A percentile compares a stretch with the other conserved stretches of the same genome.
Conservation (phyloP, 35 echinoderm and acorn worm genomes). For the Diadema setosum region DNA sequence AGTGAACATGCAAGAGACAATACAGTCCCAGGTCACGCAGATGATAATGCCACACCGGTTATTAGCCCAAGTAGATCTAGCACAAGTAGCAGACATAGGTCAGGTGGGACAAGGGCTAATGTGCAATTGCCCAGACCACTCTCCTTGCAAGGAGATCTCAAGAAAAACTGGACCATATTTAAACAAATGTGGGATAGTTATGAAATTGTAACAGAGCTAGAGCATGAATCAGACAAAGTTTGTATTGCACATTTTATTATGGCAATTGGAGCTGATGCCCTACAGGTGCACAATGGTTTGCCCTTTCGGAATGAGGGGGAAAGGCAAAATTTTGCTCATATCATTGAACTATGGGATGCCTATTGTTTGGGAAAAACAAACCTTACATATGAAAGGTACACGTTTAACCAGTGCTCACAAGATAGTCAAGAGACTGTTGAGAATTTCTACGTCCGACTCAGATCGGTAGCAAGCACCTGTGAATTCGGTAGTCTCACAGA, state of each 20-base stretch:
- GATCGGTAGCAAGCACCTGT: conserved; percentile 47
- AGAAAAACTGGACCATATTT: conserved; percentile 70
- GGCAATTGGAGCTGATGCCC: conserved; percentile 48
- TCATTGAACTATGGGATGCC: conserved; percentile 39
- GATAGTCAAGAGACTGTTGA: conserved; percentile 57
- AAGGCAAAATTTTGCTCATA: conserved; percentile 8
- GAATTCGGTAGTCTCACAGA: conserved; percentile 44
- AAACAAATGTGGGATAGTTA: conserved; percentile 71
- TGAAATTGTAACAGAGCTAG: conserved; percentile 43
- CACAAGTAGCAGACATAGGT: neutral
- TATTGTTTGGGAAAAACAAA: conserved; percentile 78
- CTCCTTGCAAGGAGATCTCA: conserved; percentile 35
- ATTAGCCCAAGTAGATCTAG: no score
- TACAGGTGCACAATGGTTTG: conserved; percentile 66
- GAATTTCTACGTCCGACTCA: conserved; percentile 33
- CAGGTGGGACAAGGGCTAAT: neutral
- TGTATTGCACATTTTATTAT: conserved; percentile 67
- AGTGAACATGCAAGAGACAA: no score
- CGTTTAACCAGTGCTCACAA: conserved; percentile 69
- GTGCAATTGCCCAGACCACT: neutral
- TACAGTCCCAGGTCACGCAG: no score
- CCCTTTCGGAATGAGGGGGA: conserved; percentile 35
- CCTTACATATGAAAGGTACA: conserved; percentile 57
- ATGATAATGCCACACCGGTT: no score
- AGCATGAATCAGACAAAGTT: conserved; percentile 12